Evolutionary conservation across 2,797 vertebrate genomes (phyloP).

Genomic region (Anas acuta): DNA sequence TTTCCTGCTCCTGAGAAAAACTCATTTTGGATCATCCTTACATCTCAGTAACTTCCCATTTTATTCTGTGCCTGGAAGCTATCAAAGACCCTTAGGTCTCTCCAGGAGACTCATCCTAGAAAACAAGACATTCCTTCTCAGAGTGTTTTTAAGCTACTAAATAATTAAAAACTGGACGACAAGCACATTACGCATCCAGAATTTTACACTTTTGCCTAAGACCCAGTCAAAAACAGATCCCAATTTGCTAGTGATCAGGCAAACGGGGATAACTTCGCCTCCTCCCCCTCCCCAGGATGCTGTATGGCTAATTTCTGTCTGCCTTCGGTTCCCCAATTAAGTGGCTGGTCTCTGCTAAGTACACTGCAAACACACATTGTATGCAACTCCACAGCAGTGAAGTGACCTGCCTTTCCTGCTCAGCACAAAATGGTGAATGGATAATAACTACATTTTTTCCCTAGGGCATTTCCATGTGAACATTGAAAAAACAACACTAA

Average conservation of each 20-base stretch:
- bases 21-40: not conserved
- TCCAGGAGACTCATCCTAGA: not conserved
- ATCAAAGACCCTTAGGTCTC: not conserved
- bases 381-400: not conserved
- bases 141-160: not conserved
- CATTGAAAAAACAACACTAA: not conserved
- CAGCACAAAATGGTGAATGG: not conserved
- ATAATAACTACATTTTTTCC: not conserved
- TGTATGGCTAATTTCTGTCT: not conserved
- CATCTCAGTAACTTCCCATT: not conserved
- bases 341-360: not conserved
- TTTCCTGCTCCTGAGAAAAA: not conserved
- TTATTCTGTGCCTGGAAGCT: not conserved
- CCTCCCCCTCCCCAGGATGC: not conserved
- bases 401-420: not conserved
- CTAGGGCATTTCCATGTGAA: not conserved
- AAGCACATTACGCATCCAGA: not conserved
- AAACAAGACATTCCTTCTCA: not conserved
- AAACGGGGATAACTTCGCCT: accelerated
- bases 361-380: not conserved
- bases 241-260: not conserved
- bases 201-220: not conserved
- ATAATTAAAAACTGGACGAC: not conserved
- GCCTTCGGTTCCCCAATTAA: not conserved
- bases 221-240: not conserved